These are phyloP conservation scores for Phycodurus eques DNA, from an alignment of 2,113 vertebrate species.

Conservation along the genomic window DNA sequence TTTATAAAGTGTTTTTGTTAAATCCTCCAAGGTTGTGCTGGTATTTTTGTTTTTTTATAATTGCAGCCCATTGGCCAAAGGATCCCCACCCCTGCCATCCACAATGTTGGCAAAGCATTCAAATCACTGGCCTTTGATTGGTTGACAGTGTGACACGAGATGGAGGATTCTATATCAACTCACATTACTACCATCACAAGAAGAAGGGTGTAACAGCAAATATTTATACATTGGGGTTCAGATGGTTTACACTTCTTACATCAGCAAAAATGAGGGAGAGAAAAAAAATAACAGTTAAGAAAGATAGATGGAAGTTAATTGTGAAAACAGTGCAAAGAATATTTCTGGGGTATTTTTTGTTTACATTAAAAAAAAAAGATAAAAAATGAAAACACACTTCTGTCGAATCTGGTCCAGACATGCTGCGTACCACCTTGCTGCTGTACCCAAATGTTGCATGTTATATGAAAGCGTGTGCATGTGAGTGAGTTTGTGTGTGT, in stretches of 20 bases:
- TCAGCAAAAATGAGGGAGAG: slow-evolving; percentile 69
- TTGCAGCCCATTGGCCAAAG: not conserved
- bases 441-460: slow-evolving; percentile 69
- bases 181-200: slow-evolving; percentile 67
- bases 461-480: slow-evolving; percentile 28
- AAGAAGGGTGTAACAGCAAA: slow-evolving; percentile 73
- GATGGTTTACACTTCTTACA: slow-evolving; percentile 69
- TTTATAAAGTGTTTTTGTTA: not conserved
- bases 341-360: slow-evolving; percentile 69
- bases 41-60: not conserved
- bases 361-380: slow-evolving; percentile 70
- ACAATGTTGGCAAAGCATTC: slow-evolving; percentile 17
- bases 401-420: slow-evolving; percentile 72
- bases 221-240: slow-evolving; percentile 68
- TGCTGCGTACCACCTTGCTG: slow-evolving; percentile 68
- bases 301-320: slow-evolving; percentile 77
- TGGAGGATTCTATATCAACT: slow-evolving; percentile 53
- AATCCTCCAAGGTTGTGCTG: not conserved
- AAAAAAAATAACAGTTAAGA: slow-evolving; percentile 69
- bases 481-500: slow-evolving; percentile 28
- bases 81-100: not conserved
- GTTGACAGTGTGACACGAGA: slow-evolving; percentile 49
- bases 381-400: slow-evolving; percentile 70
- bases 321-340: slow-evolving; percentile 81
- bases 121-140: slow-evolving; percentile 31